phyloP scores from a whole-genome alignment of 1,140 invertebrate genomes.

The Bombus turneri region DNA sequence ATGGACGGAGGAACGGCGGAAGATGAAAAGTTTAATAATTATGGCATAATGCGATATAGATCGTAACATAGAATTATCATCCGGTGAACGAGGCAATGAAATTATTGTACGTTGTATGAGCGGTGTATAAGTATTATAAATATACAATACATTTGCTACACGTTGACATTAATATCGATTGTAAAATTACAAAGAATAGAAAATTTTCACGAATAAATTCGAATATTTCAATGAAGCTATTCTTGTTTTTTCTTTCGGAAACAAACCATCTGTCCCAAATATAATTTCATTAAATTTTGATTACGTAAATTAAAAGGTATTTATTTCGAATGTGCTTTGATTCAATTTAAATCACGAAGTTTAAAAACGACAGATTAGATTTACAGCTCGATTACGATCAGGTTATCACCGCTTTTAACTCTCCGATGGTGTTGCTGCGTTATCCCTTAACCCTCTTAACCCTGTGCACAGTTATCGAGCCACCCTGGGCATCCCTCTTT shows the following conservation, averaged over 20 bases:
- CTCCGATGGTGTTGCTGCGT: slow-evolving; percentile 18
- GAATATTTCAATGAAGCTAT: not conserved
- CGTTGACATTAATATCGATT: not conserved
- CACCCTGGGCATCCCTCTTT: not conserved
- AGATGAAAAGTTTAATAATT: not conserved
- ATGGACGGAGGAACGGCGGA: not conserved
- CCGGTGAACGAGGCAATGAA: not conserved
- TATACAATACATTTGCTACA: not conserved
- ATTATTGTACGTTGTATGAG: not conserved
- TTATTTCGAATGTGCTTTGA: no score
- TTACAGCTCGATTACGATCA: slow-evolving; percentile 29
- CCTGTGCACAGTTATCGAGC: slow-evolving; percentile 8
- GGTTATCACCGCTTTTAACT: slow-evolving; percentile 33
- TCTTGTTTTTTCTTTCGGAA: no score
- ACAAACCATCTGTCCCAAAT: no score
- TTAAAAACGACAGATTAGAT: not conserved
- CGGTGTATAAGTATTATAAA: not conserved
- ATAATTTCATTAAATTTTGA: no score
- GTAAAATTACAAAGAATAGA: not conserved
- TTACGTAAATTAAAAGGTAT: no score
- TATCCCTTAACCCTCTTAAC: slow-evolving; percentile 47
- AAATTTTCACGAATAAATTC: not conserved
- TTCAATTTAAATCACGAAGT: no score
- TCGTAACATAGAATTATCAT: not conserved
- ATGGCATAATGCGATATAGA: not conserved